Conservation (phyloP, 2,888 invertebrate species). For the Rhaphigaster nebulosa region DNA sequence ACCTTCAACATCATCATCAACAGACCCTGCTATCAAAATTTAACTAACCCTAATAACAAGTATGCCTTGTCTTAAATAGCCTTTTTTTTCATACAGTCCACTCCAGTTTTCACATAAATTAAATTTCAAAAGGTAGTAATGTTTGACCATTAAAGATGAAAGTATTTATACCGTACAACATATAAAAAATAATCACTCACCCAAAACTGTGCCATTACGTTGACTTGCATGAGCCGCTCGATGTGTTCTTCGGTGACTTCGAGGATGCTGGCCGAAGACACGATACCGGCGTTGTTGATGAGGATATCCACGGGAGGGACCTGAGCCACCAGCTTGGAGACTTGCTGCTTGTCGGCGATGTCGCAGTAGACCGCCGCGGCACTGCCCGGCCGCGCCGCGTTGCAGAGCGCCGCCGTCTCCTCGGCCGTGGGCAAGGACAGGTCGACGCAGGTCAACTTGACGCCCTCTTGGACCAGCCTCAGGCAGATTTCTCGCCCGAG, state of each 20-base stretch:
- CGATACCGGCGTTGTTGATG: constrained; percentile 71
- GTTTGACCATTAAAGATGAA: too few relatives aligned
- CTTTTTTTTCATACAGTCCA: too few relatives aligned
- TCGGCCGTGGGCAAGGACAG: constrained; percentile 64
- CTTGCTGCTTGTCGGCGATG: constrained; percentile 62
- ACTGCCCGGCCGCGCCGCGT: constrained; percentile 67
- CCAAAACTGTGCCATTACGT: constrained; percentile 70
- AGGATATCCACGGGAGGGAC: constrained; percentile 70
- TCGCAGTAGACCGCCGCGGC: constrained; percentile 69
- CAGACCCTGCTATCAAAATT: too few relatives aligned
- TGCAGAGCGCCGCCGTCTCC: constrained; percentile 65
- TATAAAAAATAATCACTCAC: constrained; percentile 66
- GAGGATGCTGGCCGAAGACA: constrained; percentile 69
- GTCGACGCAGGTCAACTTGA: constrained; percentile 65
- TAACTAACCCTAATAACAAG: too few relatives aligned
- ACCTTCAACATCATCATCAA: too few relatives aligned
- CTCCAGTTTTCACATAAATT: too few relatives aligned
- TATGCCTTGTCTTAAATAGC: too few relatives aligned
- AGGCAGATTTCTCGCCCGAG: constrained; percentile 70
- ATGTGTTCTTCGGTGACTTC: constrained; percentile 69
- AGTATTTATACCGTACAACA: too few relatives aligned
- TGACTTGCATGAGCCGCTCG: constrained; percentile 69
- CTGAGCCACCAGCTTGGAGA: constrained; percentile 57
- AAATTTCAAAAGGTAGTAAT: too few relatives aligned
- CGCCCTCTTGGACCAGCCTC: constrained; percentile 69